phyloP scores from a whole-genome alignment of 2,113 vertebrate genomes.

The Entelurus aequoreus region DNA sequence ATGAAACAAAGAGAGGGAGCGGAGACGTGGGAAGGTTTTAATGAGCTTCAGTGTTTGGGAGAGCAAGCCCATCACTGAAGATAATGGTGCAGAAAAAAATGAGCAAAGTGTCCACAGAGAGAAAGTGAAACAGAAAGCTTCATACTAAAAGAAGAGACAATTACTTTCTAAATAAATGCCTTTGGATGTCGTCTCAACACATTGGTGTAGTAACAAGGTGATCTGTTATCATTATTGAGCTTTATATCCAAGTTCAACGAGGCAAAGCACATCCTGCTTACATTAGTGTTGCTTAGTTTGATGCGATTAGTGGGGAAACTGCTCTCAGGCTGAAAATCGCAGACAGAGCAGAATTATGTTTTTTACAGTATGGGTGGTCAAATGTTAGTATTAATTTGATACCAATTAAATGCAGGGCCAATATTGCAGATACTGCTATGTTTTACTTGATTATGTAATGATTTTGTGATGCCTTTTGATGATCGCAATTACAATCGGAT shows the following conservation, averaged over 20 bases:
- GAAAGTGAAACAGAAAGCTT: slow-evolving; percentile 14
- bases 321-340: neutral
- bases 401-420: no score
- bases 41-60: slow-evolving; percentile 48
- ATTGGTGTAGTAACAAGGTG: slow-evolving; percentile 1
- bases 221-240: neutral
- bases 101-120: slow-evolving; percentile 11
- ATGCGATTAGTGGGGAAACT: slow-evolving; percentile 3
- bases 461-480: no score
- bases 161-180: slow-evolving; percentile 15
- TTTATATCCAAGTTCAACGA: neutral
- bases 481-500: no score
- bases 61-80: slow-evolving; percentile 32
- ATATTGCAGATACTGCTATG: no score
- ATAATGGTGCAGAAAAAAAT: slow-evolving; percentile 41
- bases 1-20: slow-evolving; percentile 28
- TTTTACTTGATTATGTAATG: no score
- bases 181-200: neutral
- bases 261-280: slow-evolving; percentile 6
- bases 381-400: no score
- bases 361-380: neutral
- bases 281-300: slow-evolving; percentile 9
- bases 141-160: slow-evolving; percentile 28
- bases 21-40: slow-evolving; percentile 25
- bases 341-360: slow-evolving; percentile 1